Percentiles rank a stretch among this genome's conserved stretches.
These are phyloP conservation scores for Drosophila paulistorum DNA, from an alignment of 1,140 invertebrate species.

Conservation along the genomic window DNA sequence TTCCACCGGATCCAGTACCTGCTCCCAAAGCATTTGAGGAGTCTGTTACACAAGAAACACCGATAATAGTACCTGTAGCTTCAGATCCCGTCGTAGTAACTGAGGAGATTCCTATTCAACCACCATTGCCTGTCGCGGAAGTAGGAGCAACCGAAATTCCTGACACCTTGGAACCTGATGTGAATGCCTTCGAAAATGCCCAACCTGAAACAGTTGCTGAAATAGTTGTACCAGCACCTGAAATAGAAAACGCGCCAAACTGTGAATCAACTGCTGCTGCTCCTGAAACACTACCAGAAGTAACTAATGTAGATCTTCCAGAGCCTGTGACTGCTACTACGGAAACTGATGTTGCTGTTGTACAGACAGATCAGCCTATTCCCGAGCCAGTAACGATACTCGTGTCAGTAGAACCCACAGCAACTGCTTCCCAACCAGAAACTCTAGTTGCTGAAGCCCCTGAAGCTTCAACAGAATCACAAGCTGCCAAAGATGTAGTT, in stretches of 20 bases:
- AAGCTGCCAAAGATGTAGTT: not conserved
- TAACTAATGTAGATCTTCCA: not conserved
- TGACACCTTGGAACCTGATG: not conserved
- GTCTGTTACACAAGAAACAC: not conserved
- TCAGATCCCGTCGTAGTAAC: not conserved
- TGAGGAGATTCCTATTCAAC: not conserved
- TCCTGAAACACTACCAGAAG: not conserved
- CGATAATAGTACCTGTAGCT: not conserved
- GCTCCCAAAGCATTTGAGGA: not conserved
- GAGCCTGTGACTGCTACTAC: not conserved
- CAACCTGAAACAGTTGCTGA: conserved; percentile 1
- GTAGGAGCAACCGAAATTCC: not conserved
- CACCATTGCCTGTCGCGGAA: not conserved
- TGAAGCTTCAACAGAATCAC: not conserved
- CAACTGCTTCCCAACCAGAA: not conserved
- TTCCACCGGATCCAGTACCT: not conserved
- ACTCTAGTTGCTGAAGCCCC: not conserved
- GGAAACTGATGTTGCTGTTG: not conserved
- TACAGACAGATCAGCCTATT: not conserved
- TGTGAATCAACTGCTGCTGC: not conserved
- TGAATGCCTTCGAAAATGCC: not conserved
- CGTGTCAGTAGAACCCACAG: not conserved
- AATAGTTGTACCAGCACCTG: not conserved
- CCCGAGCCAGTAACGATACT: not conserved
- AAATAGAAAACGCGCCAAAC: not conserved